Conservation (phyloP, 1,140 invertebrate species). For the Paraescarpia echinospica region DNA sequence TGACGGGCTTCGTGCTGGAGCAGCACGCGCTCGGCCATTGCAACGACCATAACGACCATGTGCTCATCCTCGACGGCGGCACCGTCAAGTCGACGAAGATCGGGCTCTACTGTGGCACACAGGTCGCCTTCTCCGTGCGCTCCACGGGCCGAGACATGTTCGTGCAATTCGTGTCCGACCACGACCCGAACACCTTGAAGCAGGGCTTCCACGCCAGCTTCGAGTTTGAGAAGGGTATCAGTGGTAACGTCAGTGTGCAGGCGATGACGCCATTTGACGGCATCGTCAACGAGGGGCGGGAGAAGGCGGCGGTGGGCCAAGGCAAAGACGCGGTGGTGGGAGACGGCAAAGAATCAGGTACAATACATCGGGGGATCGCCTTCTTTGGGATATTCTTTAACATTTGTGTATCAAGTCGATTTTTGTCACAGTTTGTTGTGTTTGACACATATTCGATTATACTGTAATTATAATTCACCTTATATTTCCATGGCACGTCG, state of each 20-base stretch:
- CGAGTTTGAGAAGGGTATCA: slow-evolving; percentile 10
- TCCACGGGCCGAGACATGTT: slow-evolving; percentile 28
- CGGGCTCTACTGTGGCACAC: slow-evolving; percentile 24
- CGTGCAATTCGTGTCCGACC: slow-evolving; percentile 29
- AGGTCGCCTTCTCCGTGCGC: slow-evolving; percentile 5
- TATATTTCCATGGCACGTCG: too few species aligned
- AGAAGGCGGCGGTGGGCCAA: not conserved
- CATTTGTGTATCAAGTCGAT: not conserved
- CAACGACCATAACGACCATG: slow-evolving; percentile 26
- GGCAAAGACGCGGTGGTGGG: not conserved
- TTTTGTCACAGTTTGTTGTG: not conserved
- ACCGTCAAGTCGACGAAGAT: slow-evolving; percentile 24
- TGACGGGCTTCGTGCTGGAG: slow-evolving; percentile 25
- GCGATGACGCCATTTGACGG: not conserved
- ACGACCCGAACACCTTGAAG: slow-evolving; percentile 19
- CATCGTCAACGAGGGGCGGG: not conserved
- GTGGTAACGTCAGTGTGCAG: not conserved
- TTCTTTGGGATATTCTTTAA: not conserved
- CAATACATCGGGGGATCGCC: not conserved
- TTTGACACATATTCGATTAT: not conserved
- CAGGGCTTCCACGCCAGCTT: slow-evolving; percentile 22
- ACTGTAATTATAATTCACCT: not conserved
- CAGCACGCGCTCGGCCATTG: slow-evolving; percentile 30
- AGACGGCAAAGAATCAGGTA: not conserved
- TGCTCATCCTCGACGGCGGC: slow-evolving; percentile 28